Evolutionary conservation across 2,113 vertebrate genomes (phyloP).

Genomic region (Ciconia stormi): DNA sequence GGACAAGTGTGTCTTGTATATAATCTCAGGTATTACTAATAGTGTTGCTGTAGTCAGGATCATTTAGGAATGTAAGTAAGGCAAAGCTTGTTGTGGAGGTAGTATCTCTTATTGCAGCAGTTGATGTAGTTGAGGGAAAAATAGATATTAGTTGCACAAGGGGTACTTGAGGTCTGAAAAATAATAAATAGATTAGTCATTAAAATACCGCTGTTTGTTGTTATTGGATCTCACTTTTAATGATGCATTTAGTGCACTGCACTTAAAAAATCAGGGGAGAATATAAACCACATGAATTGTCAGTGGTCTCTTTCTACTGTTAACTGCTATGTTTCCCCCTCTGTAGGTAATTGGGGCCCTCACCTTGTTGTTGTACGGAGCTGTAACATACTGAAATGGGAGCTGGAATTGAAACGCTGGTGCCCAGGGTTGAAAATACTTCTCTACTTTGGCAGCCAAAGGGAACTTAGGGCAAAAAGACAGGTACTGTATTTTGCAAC

Average conservation of each 20-base stretch:
- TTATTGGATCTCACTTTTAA: neutral
- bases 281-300: neutral
- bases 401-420: slow-evolving; percentile 92
- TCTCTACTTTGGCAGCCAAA: slow-evolving; percentile 85
- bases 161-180: neutral
- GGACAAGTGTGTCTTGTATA: neutral
- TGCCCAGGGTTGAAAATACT: slow-evolving; percentile 90
- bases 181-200: neutral
- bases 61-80: neutral
- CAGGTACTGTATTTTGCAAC: slow-evolving; percentile 68
- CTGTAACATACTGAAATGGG: slow-evolving; percentile 89
- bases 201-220: neutral
- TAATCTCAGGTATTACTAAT: neutral
- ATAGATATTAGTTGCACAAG: neutral
- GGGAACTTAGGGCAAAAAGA: slow-evolving; percentile 85
- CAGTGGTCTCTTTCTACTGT: neutral
- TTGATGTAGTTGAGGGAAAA: neutral
- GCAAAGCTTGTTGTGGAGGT: neutral
- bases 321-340: neutral
- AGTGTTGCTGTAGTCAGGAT: neutral
- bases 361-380: slow-evolving; percentile 90
- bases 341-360: slow-evolving; percentile 88
- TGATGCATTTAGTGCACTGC: neutral
- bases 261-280: neutral
- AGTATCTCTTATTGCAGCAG: neutral